phyloP scores from a whole-genome alignment of 2,888 invertebrate genomes.

The Branchellion lobata region DNA sequence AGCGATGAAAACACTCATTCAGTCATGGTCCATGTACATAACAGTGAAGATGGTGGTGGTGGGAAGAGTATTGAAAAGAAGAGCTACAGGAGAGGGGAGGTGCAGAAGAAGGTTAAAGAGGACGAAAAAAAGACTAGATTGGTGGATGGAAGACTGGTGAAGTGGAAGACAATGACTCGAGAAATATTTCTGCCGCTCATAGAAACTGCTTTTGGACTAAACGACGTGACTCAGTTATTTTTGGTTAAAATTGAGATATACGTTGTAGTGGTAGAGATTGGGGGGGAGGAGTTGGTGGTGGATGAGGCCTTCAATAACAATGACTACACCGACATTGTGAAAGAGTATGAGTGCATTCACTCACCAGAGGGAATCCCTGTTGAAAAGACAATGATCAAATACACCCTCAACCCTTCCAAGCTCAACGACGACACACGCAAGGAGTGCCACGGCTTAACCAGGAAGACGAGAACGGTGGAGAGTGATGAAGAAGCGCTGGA shows the following conservation, averaged over 20 bases:
- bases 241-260: conserved; percentile 15
- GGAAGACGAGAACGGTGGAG: background rate
- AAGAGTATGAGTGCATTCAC: conserved; percentile 2
- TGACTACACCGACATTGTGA: background rate
- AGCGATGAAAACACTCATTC: no score
- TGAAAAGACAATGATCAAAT: conserved; percentile 11
- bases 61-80: background rate
- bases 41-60: no score
- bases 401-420: background rate
- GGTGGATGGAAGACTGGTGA: conserved; percentile 18
- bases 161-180: conserved; percentile 25
- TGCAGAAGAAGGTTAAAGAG: background rate
- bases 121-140: conserved; percentile 31
- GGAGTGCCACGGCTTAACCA: background rate
- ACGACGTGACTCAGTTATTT: background rate
- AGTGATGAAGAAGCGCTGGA: background rate
- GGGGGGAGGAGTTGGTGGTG: background rate
- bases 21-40: no score
- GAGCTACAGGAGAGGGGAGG: background rate
- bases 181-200: conserved; percentile 18
- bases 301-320: background rate
- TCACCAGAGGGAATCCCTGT: conserved; percentile 10
- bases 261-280: conserved; percentile 17
- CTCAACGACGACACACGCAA: background rate
- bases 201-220: background rate